Percentiles rank a stretch among this genome's conserved stretches.
phyloP scores from a whole-genome alignment of 2,888 invertebrate species.

The Morpho deidamia region DNA sequence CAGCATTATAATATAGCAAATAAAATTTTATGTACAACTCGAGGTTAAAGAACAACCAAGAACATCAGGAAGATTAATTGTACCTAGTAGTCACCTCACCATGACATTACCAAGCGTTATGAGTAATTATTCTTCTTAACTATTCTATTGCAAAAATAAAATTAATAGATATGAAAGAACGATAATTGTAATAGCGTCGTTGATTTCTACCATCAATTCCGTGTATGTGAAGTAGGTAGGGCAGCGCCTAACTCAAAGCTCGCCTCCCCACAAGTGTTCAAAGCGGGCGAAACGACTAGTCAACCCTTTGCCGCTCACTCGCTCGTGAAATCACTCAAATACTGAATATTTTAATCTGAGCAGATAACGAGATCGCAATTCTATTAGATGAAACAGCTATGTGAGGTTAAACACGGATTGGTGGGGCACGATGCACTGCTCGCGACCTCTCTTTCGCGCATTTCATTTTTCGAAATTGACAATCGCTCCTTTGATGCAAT shows the following conservation, averaged over 20 bases:
- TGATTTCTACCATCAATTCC: slow-evolving; percentile 45
- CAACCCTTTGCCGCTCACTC: slow-evolving; percentile 78
- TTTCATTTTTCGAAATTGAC: neutral
- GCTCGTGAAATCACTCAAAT: slow-evolving; percentile 79
- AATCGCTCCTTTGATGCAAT: no score
- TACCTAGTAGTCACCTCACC: no score
- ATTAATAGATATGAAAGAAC: neutral
- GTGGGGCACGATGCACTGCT: slow-evolving; percentile 31
- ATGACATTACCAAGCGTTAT: no score
- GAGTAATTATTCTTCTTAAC: no score
- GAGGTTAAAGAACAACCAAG: no score
- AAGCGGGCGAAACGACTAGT: slow-evolving; percentile 74
- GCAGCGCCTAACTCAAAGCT: slow-evolving; percentile 42
- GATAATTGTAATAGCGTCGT: slow-evolving; percentile 2
- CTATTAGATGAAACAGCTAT: slow-evolving; percentile 76
- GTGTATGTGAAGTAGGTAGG: slow-evolving; percentile 56
- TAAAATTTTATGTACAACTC: no score
- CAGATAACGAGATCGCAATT: slow-evolving; percentile 78
- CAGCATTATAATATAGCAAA: no score
- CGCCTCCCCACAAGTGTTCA: slow-evolving; percentile 71
- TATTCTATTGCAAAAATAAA: neutral
- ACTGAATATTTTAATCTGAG: slow-evolving; percentile 79
- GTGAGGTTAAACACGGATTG: slow-evolving; percentile 57
- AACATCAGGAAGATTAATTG: no score
- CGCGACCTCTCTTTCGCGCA: slow-evolving; percentile 6